These are phyloP conservation scores for Boloria euphrosyne DNA, from an alignment of 2,888 invertebrate genomes.

Conservation along the genomic window DNA sequence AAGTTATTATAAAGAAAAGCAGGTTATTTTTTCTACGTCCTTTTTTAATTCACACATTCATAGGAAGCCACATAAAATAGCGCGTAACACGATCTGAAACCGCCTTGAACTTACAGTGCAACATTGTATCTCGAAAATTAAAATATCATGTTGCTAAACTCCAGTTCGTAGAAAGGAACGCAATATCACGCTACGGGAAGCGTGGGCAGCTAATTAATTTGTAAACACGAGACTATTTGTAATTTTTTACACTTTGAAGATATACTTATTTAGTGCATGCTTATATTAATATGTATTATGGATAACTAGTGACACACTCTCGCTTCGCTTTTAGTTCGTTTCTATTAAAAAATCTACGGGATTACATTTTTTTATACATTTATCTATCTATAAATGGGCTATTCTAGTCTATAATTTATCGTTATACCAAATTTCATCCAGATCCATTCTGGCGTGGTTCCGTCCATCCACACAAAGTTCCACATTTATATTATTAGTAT, in stretches of 20 bases:
- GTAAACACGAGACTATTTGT: slow-evolving; percentile 22
- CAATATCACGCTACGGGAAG: slow-evolving; percentile 45
- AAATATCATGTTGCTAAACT: slow-evolving; percentile 64
- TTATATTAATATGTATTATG: too few species aligned
- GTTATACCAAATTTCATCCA: too few species aligned
- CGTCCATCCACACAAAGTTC: too few species aligned
- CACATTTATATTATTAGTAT: too few species aligned
- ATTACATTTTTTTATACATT: too few species aligned
- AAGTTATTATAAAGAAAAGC: too few species aligned
- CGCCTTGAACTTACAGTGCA: slow-evolving; percentile 55
- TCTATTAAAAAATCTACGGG: too few species aligned
- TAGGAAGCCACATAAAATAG: slow-evolving; percentile 38
- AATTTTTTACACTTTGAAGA: slow-evolving; percentile 10
- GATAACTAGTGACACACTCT: too few species aligned
- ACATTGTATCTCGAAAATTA: slow-evolving; percentile 55
- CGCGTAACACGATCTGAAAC: slow-evolving; percentile 43
- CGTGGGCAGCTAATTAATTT: slow-evolving; percentile 30
- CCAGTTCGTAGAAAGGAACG: slow-evolving; percentile 61
- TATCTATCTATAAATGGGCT: too few species aligned
- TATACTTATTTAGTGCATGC: not conserved
- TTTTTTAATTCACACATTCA: slow-evolving; percentile 18
- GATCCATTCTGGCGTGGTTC: too few species aligned
- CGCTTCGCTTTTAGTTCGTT: too few species aligned
- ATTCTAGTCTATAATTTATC: too few species aligned
- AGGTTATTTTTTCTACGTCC: slow-evolving; percentile 1